These are phyloP conservation scores for Callipepla squamata DNA, from an alignment of 2,113 vertebrate genomes.

Conservation along the genomic window DNA sequence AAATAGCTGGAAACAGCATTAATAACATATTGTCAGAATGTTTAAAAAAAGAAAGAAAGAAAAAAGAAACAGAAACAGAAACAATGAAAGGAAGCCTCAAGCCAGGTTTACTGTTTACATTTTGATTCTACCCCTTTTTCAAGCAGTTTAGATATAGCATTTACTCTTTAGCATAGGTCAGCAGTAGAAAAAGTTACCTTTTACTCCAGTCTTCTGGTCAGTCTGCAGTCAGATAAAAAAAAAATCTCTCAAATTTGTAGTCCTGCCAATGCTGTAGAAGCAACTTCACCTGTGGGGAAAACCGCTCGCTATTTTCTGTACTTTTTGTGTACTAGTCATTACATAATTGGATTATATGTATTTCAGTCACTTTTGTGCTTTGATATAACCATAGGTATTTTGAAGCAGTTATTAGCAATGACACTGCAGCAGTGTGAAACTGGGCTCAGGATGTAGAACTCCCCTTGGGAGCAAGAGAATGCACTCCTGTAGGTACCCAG, in stretches of 20 bases:
- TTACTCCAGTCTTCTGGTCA: not conserved
- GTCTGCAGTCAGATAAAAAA: not conserved
- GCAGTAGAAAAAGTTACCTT: not conserved
- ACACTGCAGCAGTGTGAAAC: not conserved
- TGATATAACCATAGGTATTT: not conserved
- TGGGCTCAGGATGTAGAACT: not conserved
- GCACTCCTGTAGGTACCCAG: not conserved
- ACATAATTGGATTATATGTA: not conserved
- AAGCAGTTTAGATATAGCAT: not conserved
- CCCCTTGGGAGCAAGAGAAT: not conserved
- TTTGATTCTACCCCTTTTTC: not conserved
- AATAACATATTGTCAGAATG: not conserved
- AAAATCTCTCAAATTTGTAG: not conserved
- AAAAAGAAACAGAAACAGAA: not conserved
- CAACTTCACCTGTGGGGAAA: not conserved
- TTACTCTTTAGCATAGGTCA: not conserved
- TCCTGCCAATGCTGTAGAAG: not conserved
- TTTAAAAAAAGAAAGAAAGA: not conserved
- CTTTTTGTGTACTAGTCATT: not conserved
- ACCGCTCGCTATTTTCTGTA: not conserved
- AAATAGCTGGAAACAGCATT: not conserved
- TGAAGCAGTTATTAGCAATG: not conserved
- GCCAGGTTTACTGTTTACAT: not conserved
- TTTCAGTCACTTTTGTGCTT: not conserved
- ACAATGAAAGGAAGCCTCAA: not conserved